Conservation (phyloP, 2,113 vertebrate species). For the Vicugna pacos region DNA sequence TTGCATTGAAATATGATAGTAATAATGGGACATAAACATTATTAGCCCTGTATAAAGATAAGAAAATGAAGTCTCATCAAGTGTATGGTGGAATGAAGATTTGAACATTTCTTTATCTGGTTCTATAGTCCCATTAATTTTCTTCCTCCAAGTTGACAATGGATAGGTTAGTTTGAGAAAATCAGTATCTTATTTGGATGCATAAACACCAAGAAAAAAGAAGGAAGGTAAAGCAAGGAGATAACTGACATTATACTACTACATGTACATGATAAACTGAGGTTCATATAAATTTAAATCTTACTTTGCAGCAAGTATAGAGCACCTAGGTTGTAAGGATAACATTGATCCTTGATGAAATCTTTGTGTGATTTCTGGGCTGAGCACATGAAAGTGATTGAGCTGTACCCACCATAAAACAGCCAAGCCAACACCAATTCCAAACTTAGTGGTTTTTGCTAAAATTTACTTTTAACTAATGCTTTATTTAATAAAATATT, state of each 20-base stretch:
- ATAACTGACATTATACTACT: neutral
- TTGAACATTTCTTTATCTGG: neutral
- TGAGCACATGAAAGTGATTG: neutral
- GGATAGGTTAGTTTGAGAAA: neutral
- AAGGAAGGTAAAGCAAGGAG: neutral
- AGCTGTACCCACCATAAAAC: neutral
- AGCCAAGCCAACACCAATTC: neutral
- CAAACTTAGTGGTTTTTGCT: neutral
- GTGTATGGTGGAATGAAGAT: neutral
- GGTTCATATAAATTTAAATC: neutral
- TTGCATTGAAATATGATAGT: neutral
- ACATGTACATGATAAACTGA: neutral
- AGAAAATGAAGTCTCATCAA: neutral
- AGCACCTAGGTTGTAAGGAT: neutral
- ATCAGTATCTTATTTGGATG: neutral
- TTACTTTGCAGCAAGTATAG: neutral
- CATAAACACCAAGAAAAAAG: neutral
- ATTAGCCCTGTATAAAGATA: neutral
- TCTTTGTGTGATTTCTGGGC: neutral
- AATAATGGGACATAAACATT: neutral
- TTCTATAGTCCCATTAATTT: neutral
- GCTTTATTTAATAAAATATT: neutral
- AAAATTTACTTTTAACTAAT: conserved; percentile 10
- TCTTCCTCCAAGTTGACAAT: neutral
- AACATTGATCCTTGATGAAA: neutral